These are phyloP conservation scores for Andrena hattorfiana DNA, from an alignment of 2,888 invertebrate species.

Conservation along the genomic window DNA sequence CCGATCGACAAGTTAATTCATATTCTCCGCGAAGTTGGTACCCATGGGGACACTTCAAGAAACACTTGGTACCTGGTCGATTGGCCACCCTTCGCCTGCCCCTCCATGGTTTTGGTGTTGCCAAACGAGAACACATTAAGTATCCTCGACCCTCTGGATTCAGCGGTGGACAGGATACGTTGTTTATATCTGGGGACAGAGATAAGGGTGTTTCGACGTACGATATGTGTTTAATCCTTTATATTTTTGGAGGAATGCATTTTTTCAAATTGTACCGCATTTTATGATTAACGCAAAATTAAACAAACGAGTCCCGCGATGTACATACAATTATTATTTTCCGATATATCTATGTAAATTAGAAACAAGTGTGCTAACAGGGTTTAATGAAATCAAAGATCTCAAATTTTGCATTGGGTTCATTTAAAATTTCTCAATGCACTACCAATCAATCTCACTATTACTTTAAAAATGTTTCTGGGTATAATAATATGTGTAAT, in stretches of 20 bases:
- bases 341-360: too few relatives aligned
- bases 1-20: constrained; percentile 84
- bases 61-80: constrained; percentile 86
- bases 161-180: constrained; percentile 84
- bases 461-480: too few relatives aligned
- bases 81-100: constrained; percentile 80
- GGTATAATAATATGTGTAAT: too few relatives aligned
- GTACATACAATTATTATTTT: too few relatives aligned
- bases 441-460: too few relatives aligned
- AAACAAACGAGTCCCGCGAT: too few relatives aligned
- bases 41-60: constrained; percentile 85
- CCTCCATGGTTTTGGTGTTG: constrained; percentile 76
- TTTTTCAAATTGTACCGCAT: too few relatives aligned
- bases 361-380: too few relatives aligned
- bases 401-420: too few relatives aligned
- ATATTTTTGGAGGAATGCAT: neutral
- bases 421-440: too few relatives aligned
- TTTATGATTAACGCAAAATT: too few relatives aligned
- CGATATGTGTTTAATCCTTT: neutral
- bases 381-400: too few relatives aligned
- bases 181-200: constrained; percentile 75
- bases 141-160: constrained; percentile 85
- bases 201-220: constrained; percentile 10
- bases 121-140: constrained; percentile 84
- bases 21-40: constrained; percentile 85